A percentile compares a stretch with the other conserved stretches of the same genome.
phyloP scores from a whole-genome alignment of 2,113 vertebrate genomes.

The Monopterus albus region DNA sequence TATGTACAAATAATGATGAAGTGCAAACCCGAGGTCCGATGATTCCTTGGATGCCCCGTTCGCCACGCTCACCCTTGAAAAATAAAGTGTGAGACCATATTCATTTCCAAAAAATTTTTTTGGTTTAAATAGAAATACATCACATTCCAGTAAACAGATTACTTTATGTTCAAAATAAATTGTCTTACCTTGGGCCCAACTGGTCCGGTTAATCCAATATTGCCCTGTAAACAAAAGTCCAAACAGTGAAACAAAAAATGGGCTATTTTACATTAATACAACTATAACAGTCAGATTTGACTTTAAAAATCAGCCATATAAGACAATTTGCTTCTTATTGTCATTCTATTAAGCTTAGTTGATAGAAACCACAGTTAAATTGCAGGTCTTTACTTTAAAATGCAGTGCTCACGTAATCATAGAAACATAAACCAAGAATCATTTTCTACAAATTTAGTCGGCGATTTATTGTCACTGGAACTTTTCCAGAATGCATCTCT shows the following conservation, averaged over 20 bases:
- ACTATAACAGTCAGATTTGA: too few species aligned
- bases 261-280: background rate
- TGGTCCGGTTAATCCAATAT: slow-evolving; percentile 79
- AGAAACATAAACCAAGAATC: background rate
- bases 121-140: background rate
- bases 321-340: background rate
- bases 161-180: background rate
- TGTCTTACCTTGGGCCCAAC: slow-evolving; percentile 83
- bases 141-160: background rate
- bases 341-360: too few species aligned
- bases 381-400: background rate
- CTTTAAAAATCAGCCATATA: background rate
- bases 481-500: background rate
- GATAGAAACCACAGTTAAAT: too few species aligned
- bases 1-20: slow-evolving; percentile 22
- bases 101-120: background rate
- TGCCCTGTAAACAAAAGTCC: slow-evolving; percentile 79
- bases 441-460: background rate
- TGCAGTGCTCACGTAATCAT: background rate
- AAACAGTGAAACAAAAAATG: slow-evolving; percentile 11
- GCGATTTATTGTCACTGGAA: background rate
- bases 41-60: slow-evolving; percentile 79
- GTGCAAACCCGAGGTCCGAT: slow-evolving; percentile 78
- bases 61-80: slow-evolving; percentile 80
- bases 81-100: slow-evolving; percentile 6